phyloP scores from a whole-genome alignment of 2,113 vertebrate genomes.

The Leptocoma aspasia region DNA sequence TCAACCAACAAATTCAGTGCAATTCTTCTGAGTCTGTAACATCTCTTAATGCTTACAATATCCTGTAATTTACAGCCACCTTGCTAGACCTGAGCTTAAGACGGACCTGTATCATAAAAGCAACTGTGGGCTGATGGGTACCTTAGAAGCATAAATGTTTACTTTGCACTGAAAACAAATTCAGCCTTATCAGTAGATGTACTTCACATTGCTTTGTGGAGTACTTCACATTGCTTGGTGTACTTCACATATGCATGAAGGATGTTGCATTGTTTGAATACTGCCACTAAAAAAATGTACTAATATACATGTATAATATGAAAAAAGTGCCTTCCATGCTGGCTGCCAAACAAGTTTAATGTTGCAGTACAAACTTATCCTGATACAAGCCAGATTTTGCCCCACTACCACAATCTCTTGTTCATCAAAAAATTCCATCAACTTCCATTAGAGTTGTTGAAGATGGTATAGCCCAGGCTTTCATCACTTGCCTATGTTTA shows the following conservation, averaged over 20 bases:
- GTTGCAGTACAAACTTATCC: neutral
- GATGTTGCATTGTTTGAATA: neutral
- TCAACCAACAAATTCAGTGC: neutral
- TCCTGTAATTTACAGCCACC: neutral
- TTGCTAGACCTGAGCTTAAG: neutral
- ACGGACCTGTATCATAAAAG: neutral
- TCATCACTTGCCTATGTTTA: slow-evolving; percentile 47
- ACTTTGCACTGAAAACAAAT: neutral
- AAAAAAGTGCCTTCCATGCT: neutral
- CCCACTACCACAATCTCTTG: neutral
- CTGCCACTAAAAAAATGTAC: neutral
- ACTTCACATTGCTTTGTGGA: neutral
- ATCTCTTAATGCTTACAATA: neutral
- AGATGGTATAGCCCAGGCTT: neutral
- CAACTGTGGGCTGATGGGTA: neutral
- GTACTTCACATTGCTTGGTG: neutral
- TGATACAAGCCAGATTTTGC: neutral
- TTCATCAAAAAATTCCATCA: neutral
- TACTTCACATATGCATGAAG: neutral
- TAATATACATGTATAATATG: neutral
- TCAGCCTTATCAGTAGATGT: neutral
- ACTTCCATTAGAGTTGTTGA: neutral
- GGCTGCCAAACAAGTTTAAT: neutral
- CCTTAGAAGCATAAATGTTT: neutral
- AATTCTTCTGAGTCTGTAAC: neutral